Percentiles rank a stretch among this genome's conserved stretches.
These are phyloP conservation scores for Euzetes globulus DNA, from an alignment of 2,888 invertebrate genomes.

Conservation along the genomic window DNA sequence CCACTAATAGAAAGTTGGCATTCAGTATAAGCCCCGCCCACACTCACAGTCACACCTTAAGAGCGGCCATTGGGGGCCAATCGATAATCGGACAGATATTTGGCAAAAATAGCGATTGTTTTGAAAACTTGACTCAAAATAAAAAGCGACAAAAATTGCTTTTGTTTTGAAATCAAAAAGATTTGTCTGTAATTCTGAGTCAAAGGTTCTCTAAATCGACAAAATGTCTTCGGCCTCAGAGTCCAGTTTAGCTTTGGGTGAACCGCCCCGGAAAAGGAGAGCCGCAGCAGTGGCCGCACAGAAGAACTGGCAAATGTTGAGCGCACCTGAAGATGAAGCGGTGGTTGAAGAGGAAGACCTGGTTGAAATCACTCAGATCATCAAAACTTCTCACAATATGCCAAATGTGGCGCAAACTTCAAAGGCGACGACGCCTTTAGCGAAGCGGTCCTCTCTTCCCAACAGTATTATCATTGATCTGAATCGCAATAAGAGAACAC, in stretches of 20 bases:
- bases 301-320: slow-evolving; percentile 21
- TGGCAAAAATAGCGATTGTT: no score
- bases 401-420: background rate
- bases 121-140: no score
- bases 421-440: background rate
- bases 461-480: background rate
- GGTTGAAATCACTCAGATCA: background rate
- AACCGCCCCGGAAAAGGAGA: background rate
- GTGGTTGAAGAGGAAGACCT: background rate
- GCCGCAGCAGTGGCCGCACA: slow-evolving; percentile 21
- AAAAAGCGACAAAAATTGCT: no score
- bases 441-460: background rate
- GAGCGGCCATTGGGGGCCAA: no score
- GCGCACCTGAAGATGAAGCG: background rate
- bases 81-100: no score
- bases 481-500: background rate
- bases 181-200: background rate
- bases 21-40: no score
- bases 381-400: background rate
- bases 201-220: background rate
- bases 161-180: no score
- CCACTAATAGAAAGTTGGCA: no score
- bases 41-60: no score
- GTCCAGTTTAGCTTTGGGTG: background rate
- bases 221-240: background rate